Percentiles rank a stretch among this genome's conserved stretches.
phyloP scores from a whole-genome alignment of 2,113 vertebrate species.

The Platanista minor region DNA sequence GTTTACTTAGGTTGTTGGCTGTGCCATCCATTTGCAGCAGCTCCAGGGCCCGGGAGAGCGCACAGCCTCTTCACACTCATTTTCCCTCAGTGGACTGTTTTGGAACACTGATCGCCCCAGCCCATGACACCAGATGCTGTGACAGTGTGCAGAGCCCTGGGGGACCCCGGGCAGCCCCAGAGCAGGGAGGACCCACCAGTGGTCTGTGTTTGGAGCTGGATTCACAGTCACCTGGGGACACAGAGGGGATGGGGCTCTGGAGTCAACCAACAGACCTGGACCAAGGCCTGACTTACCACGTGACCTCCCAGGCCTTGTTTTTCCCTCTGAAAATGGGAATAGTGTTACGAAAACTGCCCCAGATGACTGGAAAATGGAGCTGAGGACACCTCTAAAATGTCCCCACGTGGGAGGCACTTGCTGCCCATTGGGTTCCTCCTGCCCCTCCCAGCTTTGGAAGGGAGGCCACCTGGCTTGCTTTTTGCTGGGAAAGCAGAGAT shows the following conservation, averaged over 20 bases:
- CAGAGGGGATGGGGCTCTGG: background rate
- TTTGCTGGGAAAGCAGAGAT: background rate
- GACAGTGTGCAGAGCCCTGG: background rate
- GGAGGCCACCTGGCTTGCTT: background rate
- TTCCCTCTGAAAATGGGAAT: background rate
- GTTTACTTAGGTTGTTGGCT: background rate
- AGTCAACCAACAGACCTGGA: background rate
- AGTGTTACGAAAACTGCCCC: accelerated
- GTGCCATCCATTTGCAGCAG: background rate
- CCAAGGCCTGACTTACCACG: background rate
- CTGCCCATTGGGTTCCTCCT: background rate
- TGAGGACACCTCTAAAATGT: background rate
- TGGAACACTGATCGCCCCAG: background rate
- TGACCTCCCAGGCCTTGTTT: background rate
- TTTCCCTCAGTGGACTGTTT: background rate
- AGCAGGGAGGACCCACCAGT: background rate
- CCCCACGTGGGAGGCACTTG: background rate
- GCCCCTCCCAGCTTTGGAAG: background rate
- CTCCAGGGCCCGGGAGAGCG: background rate
- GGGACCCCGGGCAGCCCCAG: background rate
- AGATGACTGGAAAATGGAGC: background rate
- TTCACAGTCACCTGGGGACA: background rate
- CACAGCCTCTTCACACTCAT: background rate
- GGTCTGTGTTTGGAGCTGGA: background rate
- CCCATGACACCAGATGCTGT: background rate